Evolutionary conservation across 1,140 invertebrate species (phyloP), one percentile per base, ranked within the genome.

Genomic region (Globodera rostochiensis): DNA sequence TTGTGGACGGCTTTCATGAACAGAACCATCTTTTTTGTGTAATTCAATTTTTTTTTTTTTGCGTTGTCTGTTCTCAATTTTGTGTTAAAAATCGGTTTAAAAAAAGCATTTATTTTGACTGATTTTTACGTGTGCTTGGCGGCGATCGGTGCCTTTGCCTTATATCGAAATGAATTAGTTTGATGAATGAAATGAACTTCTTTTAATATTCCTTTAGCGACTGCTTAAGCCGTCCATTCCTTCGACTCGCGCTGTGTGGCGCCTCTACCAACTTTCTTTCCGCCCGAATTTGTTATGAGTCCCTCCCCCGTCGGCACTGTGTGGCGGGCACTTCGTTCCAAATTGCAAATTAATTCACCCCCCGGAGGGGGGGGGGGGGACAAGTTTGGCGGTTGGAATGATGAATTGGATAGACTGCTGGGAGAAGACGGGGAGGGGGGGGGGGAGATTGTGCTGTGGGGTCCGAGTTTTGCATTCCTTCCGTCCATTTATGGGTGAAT

Each of bases 1-100:
- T 87, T 96, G 0, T 95, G 95, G 86, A 91, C 92, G 36, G 91
- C 93, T 46, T 97, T 94, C 89, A 92, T 94, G 25, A 91, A 79
- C 67, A 80, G 67, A 74, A 70, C 66, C 66, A n/a, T n/a, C n/a
- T 36, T 36, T 36, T 36, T 36, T 36, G 36, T 36, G 36, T 36
- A 36, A 36, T 3, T 3, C 36, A 2, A 36, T 36, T 36, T 36
- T 3, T 36, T 36, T 36, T 36, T 36, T 36, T 36, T 36, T 1
- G 25, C 1, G n/a, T 3, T 36, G 1, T 36, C 36, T 36, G 36
- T 36, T 36, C 3, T 36, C 36, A 36, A 36, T 36, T 36, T 36
- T 36, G 2, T 36, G 2, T 3, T 36, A 36, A 36, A 36, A 36
- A 36, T 36, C 36, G 36, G 36, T 36, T 25, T 0, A 25, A 36